A percentile compares a stretch with the other conserved stretches of the same genome.
These are phyloP conservation scores for Chaunax sp. DNA, from an alignment of 2,797 vertebrate species.

Conservation along the genomic window DNA sequence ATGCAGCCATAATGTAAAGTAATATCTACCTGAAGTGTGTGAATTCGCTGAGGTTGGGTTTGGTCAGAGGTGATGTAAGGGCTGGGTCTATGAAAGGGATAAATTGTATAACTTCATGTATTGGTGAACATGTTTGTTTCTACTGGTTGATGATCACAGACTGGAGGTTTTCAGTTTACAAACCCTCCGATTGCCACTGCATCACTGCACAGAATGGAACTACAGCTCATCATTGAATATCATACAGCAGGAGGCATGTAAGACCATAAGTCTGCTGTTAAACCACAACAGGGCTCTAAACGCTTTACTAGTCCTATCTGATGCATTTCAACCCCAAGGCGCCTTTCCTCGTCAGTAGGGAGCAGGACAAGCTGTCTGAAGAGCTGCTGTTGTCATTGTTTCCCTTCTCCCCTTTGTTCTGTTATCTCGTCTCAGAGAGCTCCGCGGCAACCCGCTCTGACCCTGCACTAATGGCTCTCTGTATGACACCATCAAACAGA, in stretches of 20 bases:
- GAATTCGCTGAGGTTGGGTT: not conserved
- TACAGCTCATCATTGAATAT: not conserved
- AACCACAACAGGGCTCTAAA: not conserved
- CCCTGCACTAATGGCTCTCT: slow-evolving; percentile 73
- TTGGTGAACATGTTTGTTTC: not conserved
- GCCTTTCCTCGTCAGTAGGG: slow-evolving; percentile 36
- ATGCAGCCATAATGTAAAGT: not conserved
- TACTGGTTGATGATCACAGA: not conserved
- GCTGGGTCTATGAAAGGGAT: not conserved
- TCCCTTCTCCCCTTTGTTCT: slow-evolving; percentile 77
- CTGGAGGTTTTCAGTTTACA: not conserved
- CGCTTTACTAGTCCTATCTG: slow-evolving; percentile 4
- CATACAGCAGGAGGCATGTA: not conserved
- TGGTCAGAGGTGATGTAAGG: not conserved
- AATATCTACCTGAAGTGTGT: not conserved
- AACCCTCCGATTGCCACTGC: not conserved
- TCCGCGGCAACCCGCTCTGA: slow-evolving; percentile 60
- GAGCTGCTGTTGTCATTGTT: slow-evolving; percentile 74
- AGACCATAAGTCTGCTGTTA: slow-evolving; percentile 1
- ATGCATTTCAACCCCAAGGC: slow-evolving; percentile 10
- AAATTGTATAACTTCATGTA: not conserved
- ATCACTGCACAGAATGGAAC: not conserved
- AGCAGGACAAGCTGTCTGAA: slow-evolving; percentile 51
- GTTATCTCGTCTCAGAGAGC: slow-evolving; percentile 62
- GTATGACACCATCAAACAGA: slow-evolving; percentile 81